Evolutionary conservation across 1,140 invertebrate genomes (phyloP), one percentile per base, ranked within the genome.

Genomic region (Berghia stephanieae): DNA sequence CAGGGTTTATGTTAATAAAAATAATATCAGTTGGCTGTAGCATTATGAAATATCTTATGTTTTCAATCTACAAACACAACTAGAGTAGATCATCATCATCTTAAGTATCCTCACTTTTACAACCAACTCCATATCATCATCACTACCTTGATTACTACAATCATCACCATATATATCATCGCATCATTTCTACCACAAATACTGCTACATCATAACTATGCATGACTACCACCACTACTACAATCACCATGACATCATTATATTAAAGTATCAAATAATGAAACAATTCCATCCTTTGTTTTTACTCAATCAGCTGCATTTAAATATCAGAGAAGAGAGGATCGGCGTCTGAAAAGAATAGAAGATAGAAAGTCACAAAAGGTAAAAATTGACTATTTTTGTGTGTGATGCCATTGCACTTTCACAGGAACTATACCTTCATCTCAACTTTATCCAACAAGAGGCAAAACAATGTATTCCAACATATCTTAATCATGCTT

Each of bases 281-380:
- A 16, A 36, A 68, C 40, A 10, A 68, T 36, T 36, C n/a, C n/a
- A n/a, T 10, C 24, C 16, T 10, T 27, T 21, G 13, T 13, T 68
- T 31, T 36, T 36, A 24, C 66, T 36, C 18, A 36, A 36, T 40
- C 13, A 6, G 34, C 36, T 36, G 13, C 36, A 8, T 49, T 76
- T 34, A 66, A 76, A n/a, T 42, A 67, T 31, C 60, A 76, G 31
- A 66, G 63, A 49, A 34, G 74, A 68, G 74, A 76, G 21, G 74
- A 76, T 27, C 52, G 74, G 44, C 3, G 74, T 38, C 21, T 76
- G 24, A 76, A 68, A 31, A 67, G 74, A 43, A 60, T 49, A 68
- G 74, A 40, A 49, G 74, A 76, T 4, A 40, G 74, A 6, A 44
- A 67, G 27, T 10, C 74, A 42, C 43, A 40, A 2, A 76, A 68